Percentiles rank a stretch among this genome's conserved stretches.
These are phyloP conservation scores for Caenorhabditis sp. DNA, from an alignment of 2,888 invertebrate genomes.

Conservation along the genomic window DNA sequence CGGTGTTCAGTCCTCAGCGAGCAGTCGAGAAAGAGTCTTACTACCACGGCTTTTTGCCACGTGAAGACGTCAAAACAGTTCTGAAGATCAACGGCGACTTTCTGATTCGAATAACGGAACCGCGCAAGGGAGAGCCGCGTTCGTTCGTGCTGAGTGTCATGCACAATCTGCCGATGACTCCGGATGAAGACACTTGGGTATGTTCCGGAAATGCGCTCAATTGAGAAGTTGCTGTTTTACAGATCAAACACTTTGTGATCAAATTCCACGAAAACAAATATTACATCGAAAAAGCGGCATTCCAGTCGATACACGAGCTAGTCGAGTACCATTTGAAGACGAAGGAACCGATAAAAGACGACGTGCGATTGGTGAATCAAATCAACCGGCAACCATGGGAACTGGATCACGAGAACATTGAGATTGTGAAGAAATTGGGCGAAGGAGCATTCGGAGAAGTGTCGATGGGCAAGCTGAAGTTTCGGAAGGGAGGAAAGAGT, in stretches of 20 bases:
- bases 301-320: conserved; percentile 56
- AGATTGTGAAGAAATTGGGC: conserved; percentile 71
- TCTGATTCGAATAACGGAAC: conserved; percentile 38
- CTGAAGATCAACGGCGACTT: conserved; percentile 40
- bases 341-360: conserved; percentile 39
- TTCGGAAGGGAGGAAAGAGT: conserved; percentile 32
- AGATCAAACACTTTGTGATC: conserved; percentile 71
- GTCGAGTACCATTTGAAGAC: conserved; percentile 51
- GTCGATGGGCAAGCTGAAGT: conserved; percentile 41
- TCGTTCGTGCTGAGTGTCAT: conserved; percentile 26
- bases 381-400: conserved; percentile 71
- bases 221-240: not conserved
- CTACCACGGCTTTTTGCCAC: conserved; percentile 47
- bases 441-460: conserved; percentile 78
- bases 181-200: conserved; percentile 42
- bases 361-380: conserved; percentile 36
- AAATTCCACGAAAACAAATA: conserved; percentile 37
- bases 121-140: conserved; percentile 23
- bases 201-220: not conserved
- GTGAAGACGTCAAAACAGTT: conserved; percentile 43
- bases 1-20: conserved; percentile 12
- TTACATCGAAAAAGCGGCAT: conserved; percentile 61
- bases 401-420: conserved; percentile 71
- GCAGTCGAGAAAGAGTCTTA: conserved; percentile 32
- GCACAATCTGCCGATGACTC: conserved; percentile 22